Conservation (phyloP, 1,140 invertebrate genomes). For the Drosophila burlai region DNA sequence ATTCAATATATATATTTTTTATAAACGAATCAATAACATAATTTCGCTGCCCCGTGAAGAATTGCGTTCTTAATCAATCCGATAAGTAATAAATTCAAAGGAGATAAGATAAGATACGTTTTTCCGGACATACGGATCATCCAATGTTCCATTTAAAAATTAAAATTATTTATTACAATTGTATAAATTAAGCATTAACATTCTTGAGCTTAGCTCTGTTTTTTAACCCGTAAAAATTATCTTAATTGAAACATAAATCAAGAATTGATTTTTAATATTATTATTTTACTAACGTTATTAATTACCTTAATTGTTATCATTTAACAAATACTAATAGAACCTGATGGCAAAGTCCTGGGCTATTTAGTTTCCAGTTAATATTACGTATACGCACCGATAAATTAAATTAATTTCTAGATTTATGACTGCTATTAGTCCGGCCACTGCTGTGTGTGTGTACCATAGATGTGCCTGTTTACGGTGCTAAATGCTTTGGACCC, state of each 20-base stretch:
- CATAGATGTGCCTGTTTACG: constrained; percentile 37
- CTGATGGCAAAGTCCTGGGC: background rate
- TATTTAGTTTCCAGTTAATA: background rate
- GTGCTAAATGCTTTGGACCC: constrained; percentile 72
- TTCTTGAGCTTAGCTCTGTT: background rate
- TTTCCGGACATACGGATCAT: too few relatives aligned
- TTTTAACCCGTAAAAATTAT: too few relatives aligned
- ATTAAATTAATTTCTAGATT: constrained; percentile 10
- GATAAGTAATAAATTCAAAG: too few relatives aligned
- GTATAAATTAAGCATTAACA: background rate
- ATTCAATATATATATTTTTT: too few relatives aligned
- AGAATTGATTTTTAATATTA: too few relatives aligned
- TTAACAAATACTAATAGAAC: background rate
- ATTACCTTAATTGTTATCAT: background rate
- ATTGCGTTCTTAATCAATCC: too few relatives aligned
- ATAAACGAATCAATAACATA: too few relatives aligned
- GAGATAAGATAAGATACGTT: too few relatives aligned
- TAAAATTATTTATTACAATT: background rate
- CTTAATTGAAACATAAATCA: background rate
- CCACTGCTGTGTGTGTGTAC: constrained; percentile 21
- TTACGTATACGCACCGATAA: constrained; percentile 17
- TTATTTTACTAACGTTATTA: background rate
- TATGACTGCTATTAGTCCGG: constrained; percentile 15
- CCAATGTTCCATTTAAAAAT: too few relatives aligned
- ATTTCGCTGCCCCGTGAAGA: too few relatives aligned